A percentile compares a stretch with the other conserved stretches of the same genome.
phyloP scores from a whole-genome alignment of 2,888 invertebrate species.

The Callyntrura sp. region DNA sequence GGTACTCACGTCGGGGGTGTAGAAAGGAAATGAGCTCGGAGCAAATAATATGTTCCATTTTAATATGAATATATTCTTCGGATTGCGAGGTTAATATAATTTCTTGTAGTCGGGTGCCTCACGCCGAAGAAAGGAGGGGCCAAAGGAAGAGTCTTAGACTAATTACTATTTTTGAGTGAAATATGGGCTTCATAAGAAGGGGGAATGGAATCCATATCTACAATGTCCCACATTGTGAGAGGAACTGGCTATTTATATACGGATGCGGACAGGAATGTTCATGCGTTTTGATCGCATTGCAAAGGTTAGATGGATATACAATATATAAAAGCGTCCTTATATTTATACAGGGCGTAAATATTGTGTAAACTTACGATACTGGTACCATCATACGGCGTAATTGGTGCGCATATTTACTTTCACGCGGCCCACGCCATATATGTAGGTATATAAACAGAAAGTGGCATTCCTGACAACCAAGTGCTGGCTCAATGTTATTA shows the following conservation, averaged over 20 bases:
- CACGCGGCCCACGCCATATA: too few species aligned
- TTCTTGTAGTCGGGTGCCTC: constrained; percentile 30
- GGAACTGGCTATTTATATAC: not conserved
- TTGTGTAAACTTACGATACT: too few species aligned
- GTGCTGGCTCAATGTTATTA: constrained; percentile 22
- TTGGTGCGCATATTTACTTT: too few species aligned
- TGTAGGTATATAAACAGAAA: not conserved
- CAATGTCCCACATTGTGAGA: constrained; percentile 56
- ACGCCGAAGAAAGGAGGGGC: constrained; percentile 64
- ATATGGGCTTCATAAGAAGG: constrained; percentile 82
- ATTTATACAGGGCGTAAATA: not conserved
- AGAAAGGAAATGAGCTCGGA: constrained; percentile 45
- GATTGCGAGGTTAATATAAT: constrained; percentile 50
- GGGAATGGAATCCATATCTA: constrained; percentile 80
- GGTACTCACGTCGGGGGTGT: not conserved
- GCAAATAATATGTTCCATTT: constrained; percentile 53
- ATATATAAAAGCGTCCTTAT: too few species aligned
- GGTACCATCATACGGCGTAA: too few species aligned
- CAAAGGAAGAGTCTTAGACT: constrained; percentile 81
- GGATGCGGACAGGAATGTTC: not conserved
- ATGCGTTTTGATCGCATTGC: not conserved
- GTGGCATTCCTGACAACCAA: constrained; percentile 47
- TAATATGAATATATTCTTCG: constrained; percentile 36
- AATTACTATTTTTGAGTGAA: constrained; percentile 84
- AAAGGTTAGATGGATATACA: not conserved